Evolutionary conservation across 2,113 vertebrate species (phyloP).

Genomic region (Montifringilla adamsi): DNA sequence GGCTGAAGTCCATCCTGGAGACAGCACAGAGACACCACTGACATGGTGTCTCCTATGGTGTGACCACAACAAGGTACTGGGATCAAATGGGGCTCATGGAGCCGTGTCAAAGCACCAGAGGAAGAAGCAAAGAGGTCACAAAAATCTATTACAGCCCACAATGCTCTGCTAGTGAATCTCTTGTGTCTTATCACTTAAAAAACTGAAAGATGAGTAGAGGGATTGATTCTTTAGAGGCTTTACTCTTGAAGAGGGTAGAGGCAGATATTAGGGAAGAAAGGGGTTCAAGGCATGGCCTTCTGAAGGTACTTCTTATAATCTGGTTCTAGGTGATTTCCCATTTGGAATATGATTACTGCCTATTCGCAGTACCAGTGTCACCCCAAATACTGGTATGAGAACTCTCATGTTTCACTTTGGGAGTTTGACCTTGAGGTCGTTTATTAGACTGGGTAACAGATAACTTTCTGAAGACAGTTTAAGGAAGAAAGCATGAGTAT

Average conservation of each 20-base stretch:
- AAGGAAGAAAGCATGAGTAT: background rate
- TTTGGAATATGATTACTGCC: background rate
- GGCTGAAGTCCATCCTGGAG: background rate
- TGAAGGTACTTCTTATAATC: background rate
- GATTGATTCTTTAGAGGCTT: background rate
- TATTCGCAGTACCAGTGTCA: background rate
- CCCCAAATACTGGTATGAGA: background rate
- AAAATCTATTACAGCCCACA: background rate
- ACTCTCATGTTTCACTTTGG: background rate
- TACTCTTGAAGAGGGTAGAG: background rate
- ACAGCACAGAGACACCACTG: background rate
- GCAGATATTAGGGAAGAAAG: background rate
- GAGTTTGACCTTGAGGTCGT: background rate
- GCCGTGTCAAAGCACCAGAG: background rate
- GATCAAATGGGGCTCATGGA: background rate
- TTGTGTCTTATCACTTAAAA: background rate
- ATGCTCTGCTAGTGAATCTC: background rate
- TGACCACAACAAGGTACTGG: rapidly evolving
- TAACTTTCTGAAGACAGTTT: background rate
- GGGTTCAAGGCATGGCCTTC: background rate
- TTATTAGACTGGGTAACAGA: background rate
- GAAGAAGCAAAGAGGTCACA: background rate
- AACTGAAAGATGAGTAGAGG: background rate
- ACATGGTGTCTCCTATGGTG: background rate
- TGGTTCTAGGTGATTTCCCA: background rate